A percentile compares a stretch with the other conserved stretches of the same genome.
Conservation (phyloP, 30 jellyfish, hydroid and myxozoan species). For the Phacellophora camtschatica region DNA sequence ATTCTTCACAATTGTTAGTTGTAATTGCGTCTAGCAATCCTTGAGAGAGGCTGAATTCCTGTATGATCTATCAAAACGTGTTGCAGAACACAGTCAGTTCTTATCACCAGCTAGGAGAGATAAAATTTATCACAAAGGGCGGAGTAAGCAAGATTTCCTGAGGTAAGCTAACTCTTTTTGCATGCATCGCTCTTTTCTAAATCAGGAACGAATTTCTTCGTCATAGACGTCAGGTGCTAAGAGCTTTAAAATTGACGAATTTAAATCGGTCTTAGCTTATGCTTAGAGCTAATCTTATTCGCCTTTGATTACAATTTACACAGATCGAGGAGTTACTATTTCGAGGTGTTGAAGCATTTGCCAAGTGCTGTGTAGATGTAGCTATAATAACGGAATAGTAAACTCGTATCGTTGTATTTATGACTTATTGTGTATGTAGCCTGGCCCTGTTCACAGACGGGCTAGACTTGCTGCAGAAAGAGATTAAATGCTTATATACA, state of each 20-base stretch:
- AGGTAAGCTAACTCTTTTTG: conserved; percentile 35
- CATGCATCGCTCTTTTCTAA: background rate
- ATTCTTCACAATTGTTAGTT: conserved; percentile 69
- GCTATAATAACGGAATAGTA: too few species aligned
- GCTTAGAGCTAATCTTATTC: conserved; percentile 75
- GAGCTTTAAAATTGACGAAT: conserved; percentile 68
- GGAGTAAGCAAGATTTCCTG: background rate
- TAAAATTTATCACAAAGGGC: background rate
- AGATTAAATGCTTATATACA: too few species aligned
- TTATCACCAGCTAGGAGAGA: background rate
- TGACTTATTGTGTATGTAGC: too few species aligned
- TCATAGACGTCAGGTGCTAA: conserved; percentile 90
- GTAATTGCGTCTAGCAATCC: conserved; percentile 79
- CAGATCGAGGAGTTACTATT: conserved; percentile 27
- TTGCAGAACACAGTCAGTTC: background rate
- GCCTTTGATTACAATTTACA: conserved; percentile 33
- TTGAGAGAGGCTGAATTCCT: conserved; percentile 76
- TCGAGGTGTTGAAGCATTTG: conserved; percentile 52
- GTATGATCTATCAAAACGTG: background rate
- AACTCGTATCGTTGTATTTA: too few species aligned
- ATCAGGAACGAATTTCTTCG: conserved; percentile 16
- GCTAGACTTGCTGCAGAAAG: too few species aligned
- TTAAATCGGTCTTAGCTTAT: conserved; percentile 71
- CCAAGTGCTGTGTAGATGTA: too few species aligned
- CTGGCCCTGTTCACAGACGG: too few species aligned